Conservation (phyloP, 1,140 invertebrate genomes). For the Diorhabda sublineata region DNA sequence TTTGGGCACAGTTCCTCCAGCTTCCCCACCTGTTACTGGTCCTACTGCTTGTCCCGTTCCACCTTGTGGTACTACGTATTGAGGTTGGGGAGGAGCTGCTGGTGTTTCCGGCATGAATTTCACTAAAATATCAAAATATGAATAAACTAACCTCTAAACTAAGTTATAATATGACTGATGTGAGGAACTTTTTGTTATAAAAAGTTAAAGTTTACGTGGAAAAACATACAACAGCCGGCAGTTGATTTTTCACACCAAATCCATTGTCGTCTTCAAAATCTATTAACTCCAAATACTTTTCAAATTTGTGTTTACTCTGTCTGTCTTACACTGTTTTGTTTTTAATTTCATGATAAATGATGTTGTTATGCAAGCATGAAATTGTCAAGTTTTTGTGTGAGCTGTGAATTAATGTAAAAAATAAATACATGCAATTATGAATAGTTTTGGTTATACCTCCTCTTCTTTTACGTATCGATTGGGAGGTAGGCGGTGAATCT, state of each 20-base stretch:
- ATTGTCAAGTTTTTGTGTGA: slow-evolving; percentile 10
- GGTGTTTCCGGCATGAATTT: slow-evolving; percentile 10
- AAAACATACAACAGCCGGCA: too few species aligned
- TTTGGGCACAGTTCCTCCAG: not conserved
- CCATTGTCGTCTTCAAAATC: too few species aligned
- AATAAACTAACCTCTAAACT: not conserved
- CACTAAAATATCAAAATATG: slow-evolving; percentile 5
- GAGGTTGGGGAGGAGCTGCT: not conserved
- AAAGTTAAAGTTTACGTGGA: too few species aligned
- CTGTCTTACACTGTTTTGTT: slow-evolving; percentile 13
- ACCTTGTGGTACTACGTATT: not conserved
- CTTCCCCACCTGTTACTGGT: not conserved
- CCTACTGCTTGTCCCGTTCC: not conserved
- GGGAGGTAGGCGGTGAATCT: not conserved
- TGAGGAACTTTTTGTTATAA: not conserved
- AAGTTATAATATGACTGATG: not conserved
- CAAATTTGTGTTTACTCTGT: slow-evolving; percentile 11
- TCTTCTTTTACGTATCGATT: not conserved
- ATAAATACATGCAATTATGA: slow-evolving; percentile 4
- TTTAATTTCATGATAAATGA: slow-evolving; percentile 11
- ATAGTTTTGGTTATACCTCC: not conserved
- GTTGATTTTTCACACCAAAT: too few species aligned
- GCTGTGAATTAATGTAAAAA: not conserved
- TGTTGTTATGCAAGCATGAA: slow-evolving; percentile 6
- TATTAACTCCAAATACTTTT: too few species aligned